Conservation (phyloP, 1,140 invertebrate genomes). For the Saccostrea glomerata region DNA sequence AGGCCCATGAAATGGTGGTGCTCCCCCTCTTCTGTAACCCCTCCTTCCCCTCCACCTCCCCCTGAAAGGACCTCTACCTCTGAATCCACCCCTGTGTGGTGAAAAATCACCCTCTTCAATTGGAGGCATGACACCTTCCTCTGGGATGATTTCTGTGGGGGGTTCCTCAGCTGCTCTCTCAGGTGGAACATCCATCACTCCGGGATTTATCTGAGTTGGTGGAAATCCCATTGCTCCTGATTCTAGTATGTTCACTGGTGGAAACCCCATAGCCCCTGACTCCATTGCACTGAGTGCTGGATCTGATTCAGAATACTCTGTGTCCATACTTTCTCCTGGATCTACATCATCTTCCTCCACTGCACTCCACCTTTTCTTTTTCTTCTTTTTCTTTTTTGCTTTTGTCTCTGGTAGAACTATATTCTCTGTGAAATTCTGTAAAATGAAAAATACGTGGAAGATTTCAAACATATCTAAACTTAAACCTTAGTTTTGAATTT, state of each 20-base stretch:
- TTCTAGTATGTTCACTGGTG: not conserved
- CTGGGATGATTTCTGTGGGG: not conserved
- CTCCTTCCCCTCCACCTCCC: not conserved
- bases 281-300: not conserved
- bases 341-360: not conserved
- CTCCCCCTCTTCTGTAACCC: not conserved
- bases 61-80: not conserved
- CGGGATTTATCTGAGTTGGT: not conserved
- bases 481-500: no score
- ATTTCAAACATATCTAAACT: no score
- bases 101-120: not conserved
- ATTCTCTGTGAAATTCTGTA: not conserved
- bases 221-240: slow-evolving; percentile 15
- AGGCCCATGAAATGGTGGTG: slow-evolving; percentile 16
- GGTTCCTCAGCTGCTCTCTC: no score
- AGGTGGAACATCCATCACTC: not conserved
- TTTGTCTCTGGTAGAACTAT: not conserved
- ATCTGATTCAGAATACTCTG: not conserved
- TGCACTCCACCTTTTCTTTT: slow-evolving; percentile 14
- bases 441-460: not conserved
- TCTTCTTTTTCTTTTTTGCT: slow-evolving; percentile 33
- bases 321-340: not conserved
- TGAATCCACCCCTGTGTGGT: not conserved
- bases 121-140: no score
- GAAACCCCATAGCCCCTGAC: not conserved